Conservation (phyloP, 2,888 invertebrate species). For the Lochmaea capreae region DNA sequence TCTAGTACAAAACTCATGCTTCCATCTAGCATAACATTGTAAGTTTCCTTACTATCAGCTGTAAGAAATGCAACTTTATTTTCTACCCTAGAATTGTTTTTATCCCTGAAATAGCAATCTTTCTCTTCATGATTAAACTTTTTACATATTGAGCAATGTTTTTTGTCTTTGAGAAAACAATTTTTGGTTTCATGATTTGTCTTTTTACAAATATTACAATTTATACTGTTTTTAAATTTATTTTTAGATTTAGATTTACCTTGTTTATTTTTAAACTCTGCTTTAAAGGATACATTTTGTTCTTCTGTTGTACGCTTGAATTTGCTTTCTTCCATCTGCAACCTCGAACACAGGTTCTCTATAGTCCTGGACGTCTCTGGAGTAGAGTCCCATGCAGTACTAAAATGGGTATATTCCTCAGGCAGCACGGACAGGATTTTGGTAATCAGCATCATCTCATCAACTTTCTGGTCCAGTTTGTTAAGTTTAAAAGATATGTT, state of each 20-base stretch:
- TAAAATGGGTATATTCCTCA: conserved; percentile 26
- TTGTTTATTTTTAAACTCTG: neutral
- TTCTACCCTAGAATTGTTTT: neutral
- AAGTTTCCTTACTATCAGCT: neutral
- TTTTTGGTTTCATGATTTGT: neutral
- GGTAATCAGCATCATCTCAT: conserved; percentile 12
- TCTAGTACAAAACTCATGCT: neutral
- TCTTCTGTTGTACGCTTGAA: neutral
- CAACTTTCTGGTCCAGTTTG: conserved; percentile 7
- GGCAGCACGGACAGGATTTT: conserved; percentile 22
- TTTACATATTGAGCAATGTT: neutral
- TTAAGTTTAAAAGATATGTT: conserved; percentile 14
- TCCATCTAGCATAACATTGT: neutral
- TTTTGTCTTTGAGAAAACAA: neutral
- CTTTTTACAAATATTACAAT: neutral
- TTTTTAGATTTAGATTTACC: neutral
- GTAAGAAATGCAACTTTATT: neutral
- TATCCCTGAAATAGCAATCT: neutral
- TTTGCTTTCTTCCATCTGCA: neutral
- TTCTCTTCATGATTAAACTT: neutral
- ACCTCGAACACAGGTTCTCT: neutral
- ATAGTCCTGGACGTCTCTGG: neutral
- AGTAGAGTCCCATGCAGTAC: conserved; percentile 21
- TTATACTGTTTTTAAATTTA: neutral
- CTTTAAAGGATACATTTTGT: too few species aligned